phyloP scores from a whole-genome alignment of 1,140 invertebrate genomes.

The Spodoptera frugiperda region DNA sequence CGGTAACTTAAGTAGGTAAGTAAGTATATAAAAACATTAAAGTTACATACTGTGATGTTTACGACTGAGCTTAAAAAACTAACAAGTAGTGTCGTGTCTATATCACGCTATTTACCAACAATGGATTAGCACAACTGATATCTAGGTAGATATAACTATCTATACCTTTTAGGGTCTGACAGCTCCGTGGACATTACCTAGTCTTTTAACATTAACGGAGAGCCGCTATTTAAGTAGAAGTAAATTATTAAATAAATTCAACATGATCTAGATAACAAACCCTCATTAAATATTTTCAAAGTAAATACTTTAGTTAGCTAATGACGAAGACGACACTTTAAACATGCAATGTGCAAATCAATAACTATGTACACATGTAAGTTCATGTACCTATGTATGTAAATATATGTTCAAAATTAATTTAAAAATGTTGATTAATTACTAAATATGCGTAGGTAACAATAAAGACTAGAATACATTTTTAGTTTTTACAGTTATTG shows the following conservation, averaged over 20 bases:
- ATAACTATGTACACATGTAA: slow-evolving; percentile 75
- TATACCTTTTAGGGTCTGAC: slow-evolving; percentile 22
- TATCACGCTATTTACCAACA: slow-evolving; percentile 44
- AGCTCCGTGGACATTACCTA: slow-evolving; percentile 11
- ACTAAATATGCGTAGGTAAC: slow-evolving; percentile 83
- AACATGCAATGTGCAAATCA: slow-evolving; percentile 71
- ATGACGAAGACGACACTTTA: slow-evolving; percentile 58
- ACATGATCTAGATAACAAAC: slow-evolving; percentile 57
- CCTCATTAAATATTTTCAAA: slow-evolving; percentile 53
- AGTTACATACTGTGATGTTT: slow-evolving; percentile 40
- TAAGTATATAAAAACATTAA: not conserved
- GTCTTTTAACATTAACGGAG: slow-evolving; percentile 41
- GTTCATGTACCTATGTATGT: slow-evolving; percentile 63
- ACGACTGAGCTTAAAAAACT: slow-evolving; percentile 21
- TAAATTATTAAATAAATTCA: slow-evolving; percentile 51
- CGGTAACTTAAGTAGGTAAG: slow-evolving; percentile 1
- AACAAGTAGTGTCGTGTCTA: slow-evolving; percentile 22
- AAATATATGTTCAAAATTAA: slow-evolving; percentile 78
- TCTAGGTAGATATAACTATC: slow-evolving; percentile 6
- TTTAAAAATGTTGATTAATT: slow-evolving; percentile 83
- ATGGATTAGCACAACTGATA: slow-evolving; percentile 27
- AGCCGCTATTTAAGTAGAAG: slow-evolving; percentile 25
- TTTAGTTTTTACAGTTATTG: slow-evolving; percentile 84
- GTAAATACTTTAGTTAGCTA: slow-evolving; percentile 54
- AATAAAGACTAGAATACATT: slow-evolving; percentile 86